Conservation (phyloP, 1,140 invertebrate species). For the Nebria ingens region DNA sequence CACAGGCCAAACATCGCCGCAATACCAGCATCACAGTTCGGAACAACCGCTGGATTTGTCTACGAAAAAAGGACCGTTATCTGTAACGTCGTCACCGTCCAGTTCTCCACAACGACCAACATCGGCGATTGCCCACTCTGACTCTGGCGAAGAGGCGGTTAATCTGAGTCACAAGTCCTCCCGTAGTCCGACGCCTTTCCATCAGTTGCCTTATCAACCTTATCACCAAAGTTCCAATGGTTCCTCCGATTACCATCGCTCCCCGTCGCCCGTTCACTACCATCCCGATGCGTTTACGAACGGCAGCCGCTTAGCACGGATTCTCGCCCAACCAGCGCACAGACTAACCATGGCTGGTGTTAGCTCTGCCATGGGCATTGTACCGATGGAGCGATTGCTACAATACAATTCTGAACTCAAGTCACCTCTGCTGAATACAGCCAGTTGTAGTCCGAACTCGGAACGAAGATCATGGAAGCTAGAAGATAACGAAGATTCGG, state of each 20-base stretch:
- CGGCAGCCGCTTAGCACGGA: constrained; percentile 36
- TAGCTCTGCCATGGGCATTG: constrained; percentile 37
- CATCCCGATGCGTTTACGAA: constrained; percentile 22
- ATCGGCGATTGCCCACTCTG: constrained; percentile 42
- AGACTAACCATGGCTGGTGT: constrained; percentile 35
- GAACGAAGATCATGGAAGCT: constrained; percentile 46
- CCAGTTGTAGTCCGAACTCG: constrained; percentile 49
- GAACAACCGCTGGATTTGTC: constrained; percentile 84
- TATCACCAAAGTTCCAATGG: constrained; percentile 47
- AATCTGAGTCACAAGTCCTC: constrained; percentile 60
- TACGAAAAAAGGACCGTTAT: constrained; percentile 55
- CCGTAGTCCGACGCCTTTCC: constrained; percentile 47
- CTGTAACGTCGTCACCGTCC: constrained; percentile 43
- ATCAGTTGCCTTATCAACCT: constrained; percentile 32
- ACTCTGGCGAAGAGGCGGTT: constrained; percentile 55
- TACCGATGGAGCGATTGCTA: constrained; percentile 52
- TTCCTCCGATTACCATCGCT: constrained; percentile 34
- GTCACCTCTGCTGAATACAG: constrained; percentile 41
- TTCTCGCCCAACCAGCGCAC: constrained; percentile 36
- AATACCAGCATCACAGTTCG: constrained; percentile 32
- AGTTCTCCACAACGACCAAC: constrained; percentile 48
- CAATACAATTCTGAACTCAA: constrained; percentile 46
- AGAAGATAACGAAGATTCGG: constrained; percentile 38
- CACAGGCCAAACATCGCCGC: constrained; percentile 14
- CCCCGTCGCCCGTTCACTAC: constrained; percentile 33